Conservation (phyloP, 1,140 invertebrate genomes). For the Tetragonula clypearis region DNA sequence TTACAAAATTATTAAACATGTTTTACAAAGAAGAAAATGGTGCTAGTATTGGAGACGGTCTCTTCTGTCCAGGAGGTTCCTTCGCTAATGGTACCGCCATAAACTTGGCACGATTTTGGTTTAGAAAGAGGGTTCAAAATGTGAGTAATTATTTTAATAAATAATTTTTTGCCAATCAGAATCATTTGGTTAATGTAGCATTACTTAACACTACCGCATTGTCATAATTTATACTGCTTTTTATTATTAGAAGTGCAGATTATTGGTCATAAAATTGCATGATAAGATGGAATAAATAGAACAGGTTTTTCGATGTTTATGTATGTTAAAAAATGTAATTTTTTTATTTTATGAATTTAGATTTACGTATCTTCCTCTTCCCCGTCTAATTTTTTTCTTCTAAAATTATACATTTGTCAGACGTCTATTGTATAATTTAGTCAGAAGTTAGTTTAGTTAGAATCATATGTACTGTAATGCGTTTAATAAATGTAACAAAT, state of each 20-base stretch:
- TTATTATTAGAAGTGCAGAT: not conserved
- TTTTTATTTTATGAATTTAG: not conserved
- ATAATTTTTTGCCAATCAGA: not conserved
- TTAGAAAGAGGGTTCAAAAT: slow-evolving; percentile 79
- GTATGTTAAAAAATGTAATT: not conserved
- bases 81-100: slow-evolving; percentile 88
- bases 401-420: no score
- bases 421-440: not conserved
- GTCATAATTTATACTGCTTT: not conserved
- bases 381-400: no score
- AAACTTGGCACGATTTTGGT: slow-evolving; percentile 84
- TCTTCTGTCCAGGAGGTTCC: slow-evolving; percentile 89
- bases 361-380: not conserved
- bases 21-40: slow-evolving; percentile 77
- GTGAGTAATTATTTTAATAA: slow-evolving; percentile 26
- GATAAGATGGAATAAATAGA: not conserved
- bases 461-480: not conserved
- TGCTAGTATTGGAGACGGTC: slow-evolving; percentile 84
- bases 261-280: not conserved
- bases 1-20: slow-evolving; percentile 82
- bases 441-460: not conserved
- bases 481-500: not conserved
- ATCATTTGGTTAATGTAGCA: not conserved
- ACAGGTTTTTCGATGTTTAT: not conserved
- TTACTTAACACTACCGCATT: not conserved